Percentiles rank a stretch among this genome's conserved stretches.
These are phyloP conservation scores for Circaetus gallicus DNA, from an alignment of 2,113 vertebrate species.

Conservation along the genomic window DNA sequence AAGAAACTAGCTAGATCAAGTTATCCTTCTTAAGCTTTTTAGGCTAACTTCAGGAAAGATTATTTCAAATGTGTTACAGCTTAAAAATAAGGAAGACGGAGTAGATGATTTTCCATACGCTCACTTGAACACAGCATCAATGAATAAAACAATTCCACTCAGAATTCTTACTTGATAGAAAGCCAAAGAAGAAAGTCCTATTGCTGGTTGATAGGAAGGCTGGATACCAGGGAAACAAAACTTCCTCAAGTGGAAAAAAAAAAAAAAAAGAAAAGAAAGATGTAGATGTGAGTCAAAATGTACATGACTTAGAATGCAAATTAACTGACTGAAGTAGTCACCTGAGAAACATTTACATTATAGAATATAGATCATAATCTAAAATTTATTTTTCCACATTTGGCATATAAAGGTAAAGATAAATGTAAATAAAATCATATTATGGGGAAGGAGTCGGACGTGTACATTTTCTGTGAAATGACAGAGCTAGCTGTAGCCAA, in stretches of 20 bases:
- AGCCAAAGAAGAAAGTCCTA: not conserved
- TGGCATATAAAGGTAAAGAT: not conserved
- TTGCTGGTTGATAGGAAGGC: not conserved
- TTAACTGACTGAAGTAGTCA: not conserved
- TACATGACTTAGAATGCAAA: not conserved
- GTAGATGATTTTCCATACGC: not conserved
- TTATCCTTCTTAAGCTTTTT: not conserved
- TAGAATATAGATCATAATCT: not conserved
- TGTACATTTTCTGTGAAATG: not conserved
- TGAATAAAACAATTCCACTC: not conserved
- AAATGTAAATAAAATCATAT: not conserved
- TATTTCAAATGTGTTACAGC: not conserved
- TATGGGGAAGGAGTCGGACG: not conserved
- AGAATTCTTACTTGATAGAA: not conserved
- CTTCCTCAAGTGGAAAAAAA: not conserved
- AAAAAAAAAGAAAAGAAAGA: not conserved
- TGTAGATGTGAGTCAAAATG: not conserved
- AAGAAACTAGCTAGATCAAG: not conserved
- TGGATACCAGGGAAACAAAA: not conserved
- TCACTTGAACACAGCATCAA: not conserved
- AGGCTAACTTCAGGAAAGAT: not conserved
- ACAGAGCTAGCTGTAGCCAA: not conserved
- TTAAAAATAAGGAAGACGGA: not conserved
- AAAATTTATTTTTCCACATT: not conserved
- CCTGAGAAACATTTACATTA: not conserved